A percentile compares a stretch with the other conserved stretches of the same genome.
Evolutionary conservation across 2,888 invertebrate genomes (phyloP).

Genomic region (Thumatha senex): DNA sequence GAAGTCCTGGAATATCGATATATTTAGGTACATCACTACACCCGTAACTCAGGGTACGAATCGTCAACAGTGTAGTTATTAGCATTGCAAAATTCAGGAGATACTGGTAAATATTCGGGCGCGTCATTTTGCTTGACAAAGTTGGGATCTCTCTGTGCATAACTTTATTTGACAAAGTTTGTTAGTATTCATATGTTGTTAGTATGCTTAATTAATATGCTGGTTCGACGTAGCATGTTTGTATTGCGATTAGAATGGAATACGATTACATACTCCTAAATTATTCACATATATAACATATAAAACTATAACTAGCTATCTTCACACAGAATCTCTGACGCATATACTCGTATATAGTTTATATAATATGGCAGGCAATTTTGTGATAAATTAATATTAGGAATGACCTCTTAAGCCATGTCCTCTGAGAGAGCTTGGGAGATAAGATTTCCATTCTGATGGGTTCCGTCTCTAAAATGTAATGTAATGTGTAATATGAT

Average conservation of each 20-base stretch:
- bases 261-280: too few relatives aligned
- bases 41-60: constrained; percentile 30
- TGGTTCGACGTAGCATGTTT: background rate
- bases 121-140: constrained; percentile 26
- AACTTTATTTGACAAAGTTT: constrained; percentile 11
- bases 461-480: too few relatives aligned
- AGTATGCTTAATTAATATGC: background rate
- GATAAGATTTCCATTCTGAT: too few relatives aligned
- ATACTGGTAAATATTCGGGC: constrained; percentile 34
- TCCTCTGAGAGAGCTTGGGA: too few relatives aligned
- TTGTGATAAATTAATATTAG: too few relatives aligned
- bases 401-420: too few relatives aligned
- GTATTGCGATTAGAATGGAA: background rate
- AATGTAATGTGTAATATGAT: too few relatives aligned
- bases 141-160: constrained; percentile 17
- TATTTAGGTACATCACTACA: constrained; percentile 24
- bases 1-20: constrained; percentile 15
- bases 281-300: too few relatives aligned
- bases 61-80: constrained; percentile 37
- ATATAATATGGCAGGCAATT: too few relatives aligned
- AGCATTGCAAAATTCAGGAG: constrained; percentile 41
- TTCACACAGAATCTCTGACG: too few relatives aligned
- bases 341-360: too few relatives aligned
- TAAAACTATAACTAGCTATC: too few relatives aligned
- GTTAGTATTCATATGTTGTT: constrained; percentile 22